These are phyloP conservation scores for Falco novaeseelandiae DNA, from an alignment of 2,797 vertebrate species.

Conservation along the genomic window DNA sequence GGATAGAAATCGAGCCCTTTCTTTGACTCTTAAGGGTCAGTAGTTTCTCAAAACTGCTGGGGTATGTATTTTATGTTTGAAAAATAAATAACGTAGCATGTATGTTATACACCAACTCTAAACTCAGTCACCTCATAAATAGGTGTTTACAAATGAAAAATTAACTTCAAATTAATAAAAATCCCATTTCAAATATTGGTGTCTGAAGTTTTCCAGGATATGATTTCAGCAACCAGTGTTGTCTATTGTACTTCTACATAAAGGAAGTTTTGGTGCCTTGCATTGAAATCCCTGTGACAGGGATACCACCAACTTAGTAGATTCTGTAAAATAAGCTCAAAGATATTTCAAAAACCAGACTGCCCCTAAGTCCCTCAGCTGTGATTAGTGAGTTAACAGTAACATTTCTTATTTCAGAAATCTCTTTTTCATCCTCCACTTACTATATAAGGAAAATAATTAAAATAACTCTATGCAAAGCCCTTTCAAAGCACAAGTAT, in stretches of 20 bases:
- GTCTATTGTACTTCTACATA: background rate
- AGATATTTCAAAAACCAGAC: conserved; percentile 42
- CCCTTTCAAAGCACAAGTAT: conserved; percentile 23
- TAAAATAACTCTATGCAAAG: conserved; percentile 45
- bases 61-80: conserved; percentile 19
- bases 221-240: background rate
- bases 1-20: background rate
- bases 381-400: conserved; percentile 59
- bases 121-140: background rate
- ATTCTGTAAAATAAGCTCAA: conserved; percentile 38
- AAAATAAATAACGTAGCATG: background rate
- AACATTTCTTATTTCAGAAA: conserved; percentile 59
- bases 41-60: conserved; percentile 9
- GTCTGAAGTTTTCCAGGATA: conserved; percentile 6
- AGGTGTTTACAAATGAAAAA: conserved; percentile 31
- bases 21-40: background rate
- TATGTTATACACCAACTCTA: background rate
- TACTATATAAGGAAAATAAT: conserved; percentile 56
- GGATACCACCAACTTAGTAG: conserved; percentile 34
- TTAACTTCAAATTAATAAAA: conserved; percentile 6
- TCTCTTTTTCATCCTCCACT: conserved; percentile 25
- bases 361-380: conserved; percentile 33
- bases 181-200: background rate
- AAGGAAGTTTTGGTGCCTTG: conserved; percentile 22
- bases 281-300: conserved; percentile 14